Evolutionary conservation across 2,888 invertebrate species (phyloP), one percentile per base, ranked within the genome.

Genomic region (Drosophila atripex): DNA sequence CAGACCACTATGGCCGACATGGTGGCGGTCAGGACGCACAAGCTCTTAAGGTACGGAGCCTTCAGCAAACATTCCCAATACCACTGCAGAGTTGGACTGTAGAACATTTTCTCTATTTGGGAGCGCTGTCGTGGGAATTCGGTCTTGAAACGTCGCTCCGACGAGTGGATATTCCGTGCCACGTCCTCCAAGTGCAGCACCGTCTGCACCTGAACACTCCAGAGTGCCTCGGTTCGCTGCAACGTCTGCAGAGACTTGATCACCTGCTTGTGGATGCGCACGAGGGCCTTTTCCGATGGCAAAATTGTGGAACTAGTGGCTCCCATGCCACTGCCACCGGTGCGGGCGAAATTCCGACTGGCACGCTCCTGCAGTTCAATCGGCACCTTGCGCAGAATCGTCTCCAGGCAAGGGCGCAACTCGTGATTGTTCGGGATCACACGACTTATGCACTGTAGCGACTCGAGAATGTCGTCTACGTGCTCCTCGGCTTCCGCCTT

Each of bases 401-500:
- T 97, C 88, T 98, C 98, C 66, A 98, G 94, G 90, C 96, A 95
- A 11, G 93, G 93, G 68, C 96, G 94, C 41, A 97, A 92, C 0
- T 95, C 95, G 91, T 97, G 96, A 5, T 94, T 95, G 0, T 94
- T 93, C 16, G 94, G 94, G 43, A 98, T 95, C 0, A 95, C 94
- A 53, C 96, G 93, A 52, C 95, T 94, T 30, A 97, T 94, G 50
- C 96, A 95, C 91, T 97, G 96, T 45, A 98, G 92, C 65, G 97
- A 97, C 93, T 98, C 97, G 63, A 99, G 93, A 73, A 98, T 95
- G 92, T 99, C 98, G 91, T 99, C 98, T 1, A 99, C 95, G 72
- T 95, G 96, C 92, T 99, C 99, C 91, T 99, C 99, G 3, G 99
- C 98, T 92, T 99, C 99, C 86, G 97, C 97, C 90, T 97, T 98